Evolutionary conservation across 2,888 invertebrate species (phyloP).

Genomic region (Cataglyphis altisquamis): DNA sequence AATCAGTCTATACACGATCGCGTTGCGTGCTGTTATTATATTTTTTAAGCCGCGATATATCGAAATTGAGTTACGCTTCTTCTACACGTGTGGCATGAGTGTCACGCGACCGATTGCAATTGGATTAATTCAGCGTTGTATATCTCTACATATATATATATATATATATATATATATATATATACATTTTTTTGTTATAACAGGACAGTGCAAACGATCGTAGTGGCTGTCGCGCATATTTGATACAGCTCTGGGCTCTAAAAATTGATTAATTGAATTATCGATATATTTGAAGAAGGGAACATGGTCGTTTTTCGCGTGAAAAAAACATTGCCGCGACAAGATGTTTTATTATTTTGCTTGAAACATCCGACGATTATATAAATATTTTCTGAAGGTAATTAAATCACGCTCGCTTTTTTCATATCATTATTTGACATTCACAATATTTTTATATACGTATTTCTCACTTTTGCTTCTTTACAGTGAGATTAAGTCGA

Average conservation of each 20-base stretch:
- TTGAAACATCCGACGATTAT: not conserved
- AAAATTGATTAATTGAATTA: slow-evolving; percentile 21
- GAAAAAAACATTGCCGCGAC: slow-evolving; percentile 16
- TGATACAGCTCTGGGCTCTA: slow-evolving; percentile 3
- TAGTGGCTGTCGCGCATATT: slow-evolving; percentile 11
- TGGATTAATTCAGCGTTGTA: slow-evolving; percentile 39
- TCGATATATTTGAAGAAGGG: slow-evolving; percentile 10
- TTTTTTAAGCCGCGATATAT: slow-evolving; percentile 39
- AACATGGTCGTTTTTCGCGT: not conserved
- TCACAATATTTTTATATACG: not conserved
- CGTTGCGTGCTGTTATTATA: slow-evolving; percentile 44
- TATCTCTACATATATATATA: not conserved
- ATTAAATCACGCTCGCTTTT: not conserved
- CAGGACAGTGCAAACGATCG: not conserved
- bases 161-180: not conserved
- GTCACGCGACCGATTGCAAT: slow-evolving; percentile 44
- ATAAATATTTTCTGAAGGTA: slow-evolving; percentile 16
- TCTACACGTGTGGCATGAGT: not conserved
- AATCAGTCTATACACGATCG: slow-evolving; percentile 22
- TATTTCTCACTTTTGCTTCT: not conserved
- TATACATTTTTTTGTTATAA: slow-evolving; percentile 2
- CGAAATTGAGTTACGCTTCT: slow-evolving; percentile 40
- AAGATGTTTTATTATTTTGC: not conserved
- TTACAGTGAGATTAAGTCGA: not conserved
- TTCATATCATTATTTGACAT: not conserved